Percentiles rank a stretch among this genome's conserved stretches.
These are phyloP conservation scores for Troides oblongomaculatus DNA, from an alignment of 2,888 invertebrate species.

Conservation along the genomic window DNA sequence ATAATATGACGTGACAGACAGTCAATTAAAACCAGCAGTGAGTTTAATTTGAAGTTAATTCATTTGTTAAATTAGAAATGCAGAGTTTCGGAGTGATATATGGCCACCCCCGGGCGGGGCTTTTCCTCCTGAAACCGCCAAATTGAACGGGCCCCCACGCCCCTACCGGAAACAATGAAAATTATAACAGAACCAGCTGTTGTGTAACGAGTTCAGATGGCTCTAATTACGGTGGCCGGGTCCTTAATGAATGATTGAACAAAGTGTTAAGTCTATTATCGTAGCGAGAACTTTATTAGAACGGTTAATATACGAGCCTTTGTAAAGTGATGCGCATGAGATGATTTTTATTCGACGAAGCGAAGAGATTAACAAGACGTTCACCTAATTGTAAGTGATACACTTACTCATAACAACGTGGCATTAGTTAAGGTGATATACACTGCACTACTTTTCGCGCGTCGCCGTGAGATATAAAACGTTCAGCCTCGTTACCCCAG, in stretches of 20 bases:
- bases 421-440: too few relatives aligned
- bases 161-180: conserved; percentile 42
- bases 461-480: too few relatives aligned
- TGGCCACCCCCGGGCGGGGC: conserved; percentile 49
- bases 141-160: conserved; percentile 42
- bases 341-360: background rate
- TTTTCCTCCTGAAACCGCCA: conserved; percentile 39
- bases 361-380: too few relatives aligned
- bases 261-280: conserved; percentile 77
- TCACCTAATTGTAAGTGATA: too few relatives aligned
- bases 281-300: conserved; percentile 76
- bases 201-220: conserved; percentile 50
- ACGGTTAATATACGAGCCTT: conserved; percentile 59
- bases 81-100: conserved; percentile 68
- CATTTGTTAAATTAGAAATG: conserved; percentile 48
- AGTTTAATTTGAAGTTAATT: conserved; percentile 66
- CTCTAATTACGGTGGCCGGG: conserved; percentile 57
- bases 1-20: conserved; percentile 52
- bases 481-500: too few relatives aligned
- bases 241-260: conserved; percentile 75
- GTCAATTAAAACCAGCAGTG: conserved; percentile 64
- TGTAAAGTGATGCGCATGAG: conserved; percentile 42
- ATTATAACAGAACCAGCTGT: conserved; percentile 49
- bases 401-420: too few relatives aligned
- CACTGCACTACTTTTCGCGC: too few relatives aligned